phyloP scores from a whole-genome alignment of 2,888 invertebrate genomes.

The Hydrotaea cyrtoneurina region DNA sequence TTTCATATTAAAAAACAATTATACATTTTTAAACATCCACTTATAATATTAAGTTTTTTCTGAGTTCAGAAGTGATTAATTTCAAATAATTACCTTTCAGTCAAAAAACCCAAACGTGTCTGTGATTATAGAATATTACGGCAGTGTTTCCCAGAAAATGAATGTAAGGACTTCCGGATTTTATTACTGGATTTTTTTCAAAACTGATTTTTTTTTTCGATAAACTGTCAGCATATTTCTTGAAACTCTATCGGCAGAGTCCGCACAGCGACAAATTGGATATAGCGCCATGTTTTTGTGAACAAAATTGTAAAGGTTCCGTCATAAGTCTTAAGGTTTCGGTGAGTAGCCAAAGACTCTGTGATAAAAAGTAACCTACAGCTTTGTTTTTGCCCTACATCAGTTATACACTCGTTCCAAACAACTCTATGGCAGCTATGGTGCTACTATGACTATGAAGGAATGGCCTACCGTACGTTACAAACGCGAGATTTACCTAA shows the following conservation, averaged over 20 bases:
- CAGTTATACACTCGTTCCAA: constrained; percentile 59
- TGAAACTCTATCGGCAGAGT: constrained; percentile 55
- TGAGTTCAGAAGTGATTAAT: too few relatives aligned
- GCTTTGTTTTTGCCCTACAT: neutral
- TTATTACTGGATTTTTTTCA: neutral
- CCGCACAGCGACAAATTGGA: constrained; percentile 40
- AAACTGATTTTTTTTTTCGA: neutral
- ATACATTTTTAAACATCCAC: too few relatives aligned
- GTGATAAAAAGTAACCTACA: neutral
- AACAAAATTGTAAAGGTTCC: constrained; percentile 77
- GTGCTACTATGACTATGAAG: constrained; percentile 61
- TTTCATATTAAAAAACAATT: too few relatives aligned
- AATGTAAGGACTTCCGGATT: constrained; percentile 25
- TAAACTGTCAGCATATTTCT: constrained; percentile 53
- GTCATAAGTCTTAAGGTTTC: constrained; percentile 71
- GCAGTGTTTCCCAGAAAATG: constrained; percentile 60
- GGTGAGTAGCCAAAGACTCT: constrained; percentile 62
- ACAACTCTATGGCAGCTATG: constrained; percentile 65
- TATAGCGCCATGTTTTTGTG: constrained; percentile 73
- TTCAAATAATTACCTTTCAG: constrained; percentile 35
- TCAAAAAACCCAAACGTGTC: constrained; percentile 55
- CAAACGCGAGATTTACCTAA: constrained; percentile 78
- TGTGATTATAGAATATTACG: constrained; percentile 61
- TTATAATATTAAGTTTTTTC: too few relatives aligned
- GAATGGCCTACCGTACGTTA: constrained; percentile 72